These are phyloP conservation scores for Metallyticus violacea DNA, from an alignment of 2,888 invertebrate species.

Conservation along the genomic window DNA sequence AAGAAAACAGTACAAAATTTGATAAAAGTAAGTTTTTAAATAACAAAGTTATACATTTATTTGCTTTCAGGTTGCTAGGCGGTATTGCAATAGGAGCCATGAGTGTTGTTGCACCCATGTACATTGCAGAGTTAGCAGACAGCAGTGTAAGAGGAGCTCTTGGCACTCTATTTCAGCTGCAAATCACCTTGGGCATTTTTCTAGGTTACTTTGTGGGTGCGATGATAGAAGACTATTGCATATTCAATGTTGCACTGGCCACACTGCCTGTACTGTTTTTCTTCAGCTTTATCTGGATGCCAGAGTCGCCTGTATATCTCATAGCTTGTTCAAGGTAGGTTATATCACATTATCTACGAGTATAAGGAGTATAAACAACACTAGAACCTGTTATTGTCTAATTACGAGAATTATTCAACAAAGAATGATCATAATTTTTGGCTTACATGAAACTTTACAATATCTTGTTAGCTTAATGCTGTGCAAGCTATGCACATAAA, in stretches of 20 bases:
- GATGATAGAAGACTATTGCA: conserved; percentile 46
- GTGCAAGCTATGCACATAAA: no score
- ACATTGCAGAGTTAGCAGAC: conserved; percentile 64
- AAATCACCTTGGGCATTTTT: conserved; percentile 63
- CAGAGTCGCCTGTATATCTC: conserved; percentile 68
- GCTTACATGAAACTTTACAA: no score
- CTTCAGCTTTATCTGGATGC: conserved; percentile 52
- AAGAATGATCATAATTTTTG: no score
- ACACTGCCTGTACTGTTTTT: conserved; percentile 47
- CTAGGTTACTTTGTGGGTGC: conserved; percentile 54
- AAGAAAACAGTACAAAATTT: no score
- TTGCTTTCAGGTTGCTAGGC: conserved; percentile 53
- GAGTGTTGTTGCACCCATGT: conserved; percentile 64
- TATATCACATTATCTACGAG: no score
- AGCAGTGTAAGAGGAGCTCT: conserved; percentile 59
- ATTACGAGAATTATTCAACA: no score
- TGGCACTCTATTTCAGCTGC: conserved; percentile 67
- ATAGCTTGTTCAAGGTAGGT: neutral
- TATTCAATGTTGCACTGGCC: conserved; percentile 48
- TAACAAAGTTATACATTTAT: no score
- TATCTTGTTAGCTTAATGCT: no score
- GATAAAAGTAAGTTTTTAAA: no score
- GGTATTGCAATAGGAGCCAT: conserved; percentile 63
- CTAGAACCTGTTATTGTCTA: no score
- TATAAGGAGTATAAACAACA: no score